phyloP scores from a whole-genome alignment of 2,888 invertebrate species.

The Eilema caniola region DNA sequence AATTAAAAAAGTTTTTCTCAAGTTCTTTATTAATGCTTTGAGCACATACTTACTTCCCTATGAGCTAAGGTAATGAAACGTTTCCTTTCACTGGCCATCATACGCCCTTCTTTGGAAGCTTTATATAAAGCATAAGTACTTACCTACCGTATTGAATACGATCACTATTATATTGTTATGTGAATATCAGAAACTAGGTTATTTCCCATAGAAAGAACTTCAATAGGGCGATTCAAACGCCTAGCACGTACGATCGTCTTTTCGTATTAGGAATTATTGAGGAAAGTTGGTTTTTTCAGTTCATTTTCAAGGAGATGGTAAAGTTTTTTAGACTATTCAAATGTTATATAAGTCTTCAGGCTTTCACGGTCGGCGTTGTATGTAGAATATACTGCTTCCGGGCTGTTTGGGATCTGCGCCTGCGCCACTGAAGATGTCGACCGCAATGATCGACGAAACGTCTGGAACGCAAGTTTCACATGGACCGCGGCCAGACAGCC shows the following conservation, averaged over 20 bases:
- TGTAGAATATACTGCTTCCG: too few species aligned
- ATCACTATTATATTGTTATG: constrained; percentile 37
- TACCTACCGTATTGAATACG: constrained; percentile 22
- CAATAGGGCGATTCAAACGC: constrained; percentile 41
- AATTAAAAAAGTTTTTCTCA: constrained; percentile 75
- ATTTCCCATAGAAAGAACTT: constrained; percentile 42
- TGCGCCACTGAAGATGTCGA: too few species aligned
- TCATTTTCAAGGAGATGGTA: constrained; percentile 36
- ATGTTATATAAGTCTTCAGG: too few species aligned
- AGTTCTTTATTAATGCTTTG: constrained; percentile 55
- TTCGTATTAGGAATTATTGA: constrained; percentile 45
- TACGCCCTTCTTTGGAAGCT: constrained; percentile 22
- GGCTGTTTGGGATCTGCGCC: too few species aligned
- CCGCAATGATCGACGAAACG: too few species aligned
- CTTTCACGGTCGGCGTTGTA: too few species aligned
- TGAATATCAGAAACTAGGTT: constrained; percentile 39
- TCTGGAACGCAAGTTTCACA: too few species aligned
- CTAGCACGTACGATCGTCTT: constrained; percentile 46
- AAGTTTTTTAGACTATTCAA: constrained; percentile 19
- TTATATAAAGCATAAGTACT: constrained; percentile 16
- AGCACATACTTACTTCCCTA: constrained; percentile 55
- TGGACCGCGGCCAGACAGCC: too few species aligned
- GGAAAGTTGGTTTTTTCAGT: constrained; percentile 35
- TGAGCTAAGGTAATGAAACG: constrained; percentile 41
- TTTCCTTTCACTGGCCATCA: constrained; percentile 28